Evolutionary conservation across 2,888 invertebrate species (phyloP), one percentile per base, ranked within the genome.

Genomic region (Phaonia tiefii): DNA sequence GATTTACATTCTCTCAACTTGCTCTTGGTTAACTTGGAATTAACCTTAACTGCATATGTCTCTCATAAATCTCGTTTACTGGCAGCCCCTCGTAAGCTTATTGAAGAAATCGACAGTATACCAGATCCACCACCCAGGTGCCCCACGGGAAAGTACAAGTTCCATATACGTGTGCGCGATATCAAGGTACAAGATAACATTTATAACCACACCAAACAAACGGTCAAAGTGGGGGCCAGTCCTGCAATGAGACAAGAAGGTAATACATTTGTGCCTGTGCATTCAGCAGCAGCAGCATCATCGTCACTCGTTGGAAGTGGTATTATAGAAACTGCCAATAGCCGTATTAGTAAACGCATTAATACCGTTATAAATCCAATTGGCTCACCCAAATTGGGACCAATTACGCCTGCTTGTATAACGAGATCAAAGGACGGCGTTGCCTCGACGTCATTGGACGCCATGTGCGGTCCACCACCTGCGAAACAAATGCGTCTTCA

Each of bases 1-100:
- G 93, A 94, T 89, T 90, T 95, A 81, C 91, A 91, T 77, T 92
- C 92, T 10, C 87, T 95, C 79, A 95, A 95, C 90, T 90, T 95
- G 49, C 88, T 93, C 70, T 87, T 95, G 60, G 90, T 94, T 63
- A 92, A 96, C 89, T 91, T 95, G 90, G 95, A 95, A 89, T 91
- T 92, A 56, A 92, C 93, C 84, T 91, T 95, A 83, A 94, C 95
- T 76, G 97, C 97, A 20, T 97, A 97, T 91, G 95, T 94, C 84
- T 96, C 95, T 70, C 96, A 97, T 90, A 93, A 97, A 87, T 93
- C 96, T 73, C 93, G 94, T 73, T 93, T 94, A 86, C 93, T 96
- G 83, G 94, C 95, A 87, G 94, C 96, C 11, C 93, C 95, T 49
- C 91, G 93, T 85, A 93, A 92, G 90, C 91, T 95, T 13, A 95